These are phyloP conservation scores for Cylloceria caligata DNA, from an alignment of 2,888 invertebrate species.

Conservation along the genomic window DNA sequence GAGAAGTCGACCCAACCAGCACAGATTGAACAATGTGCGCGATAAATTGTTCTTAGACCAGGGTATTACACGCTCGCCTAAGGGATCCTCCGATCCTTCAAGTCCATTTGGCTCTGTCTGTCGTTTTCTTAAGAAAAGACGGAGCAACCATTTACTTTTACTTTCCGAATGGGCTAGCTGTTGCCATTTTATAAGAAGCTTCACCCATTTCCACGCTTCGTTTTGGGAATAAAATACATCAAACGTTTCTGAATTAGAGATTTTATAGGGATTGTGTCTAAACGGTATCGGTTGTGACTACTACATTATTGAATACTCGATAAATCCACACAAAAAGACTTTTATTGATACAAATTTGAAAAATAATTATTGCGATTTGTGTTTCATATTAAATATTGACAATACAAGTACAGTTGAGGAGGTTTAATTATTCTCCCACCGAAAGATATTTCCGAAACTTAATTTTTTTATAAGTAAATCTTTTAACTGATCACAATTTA, in stretches of 20 bases:
- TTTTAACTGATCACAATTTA: too few species aligned
- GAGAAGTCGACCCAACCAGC: neutral
- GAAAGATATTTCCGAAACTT: too few species aligned
- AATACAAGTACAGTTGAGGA: too few species aligned
- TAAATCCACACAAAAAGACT: too few species aligned
- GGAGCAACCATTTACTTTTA: constrained; percentile 17
- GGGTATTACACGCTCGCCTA: constrained; percentile 28
- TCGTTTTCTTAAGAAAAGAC: constrained; percentile 2
- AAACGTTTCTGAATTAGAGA: neutral
- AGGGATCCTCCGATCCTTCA: constrained; percentile 33
- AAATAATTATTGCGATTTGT: too few species aligned
- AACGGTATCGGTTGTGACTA: too few species aligned
- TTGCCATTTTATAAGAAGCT: constrained; percentile 19
- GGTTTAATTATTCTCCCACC: too few species aligned
- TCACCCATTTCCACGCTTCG: neutral
- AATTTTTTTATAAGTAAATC: too few species aligned
- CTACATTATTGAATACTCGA: too few species aligned
- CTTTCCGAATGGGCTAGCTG: constrained; percentile 36
- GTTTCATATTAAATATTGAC: neutral
- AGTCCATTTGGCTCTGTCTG: neutral
- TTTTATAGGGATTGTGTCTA: too few species aligned
- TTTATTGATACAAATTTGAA: too few species aligned
- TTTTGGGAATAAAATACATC: neutral
- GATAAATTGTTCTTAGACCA: constrained; percentile 42
- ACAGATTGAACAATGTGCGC: constrained; percentile 51